These are phyloP conservation scores for Characodon lateralis DNA, from an alignment of 2,797 vertebrate genomes.

Conservation along the genomic window DNA sequence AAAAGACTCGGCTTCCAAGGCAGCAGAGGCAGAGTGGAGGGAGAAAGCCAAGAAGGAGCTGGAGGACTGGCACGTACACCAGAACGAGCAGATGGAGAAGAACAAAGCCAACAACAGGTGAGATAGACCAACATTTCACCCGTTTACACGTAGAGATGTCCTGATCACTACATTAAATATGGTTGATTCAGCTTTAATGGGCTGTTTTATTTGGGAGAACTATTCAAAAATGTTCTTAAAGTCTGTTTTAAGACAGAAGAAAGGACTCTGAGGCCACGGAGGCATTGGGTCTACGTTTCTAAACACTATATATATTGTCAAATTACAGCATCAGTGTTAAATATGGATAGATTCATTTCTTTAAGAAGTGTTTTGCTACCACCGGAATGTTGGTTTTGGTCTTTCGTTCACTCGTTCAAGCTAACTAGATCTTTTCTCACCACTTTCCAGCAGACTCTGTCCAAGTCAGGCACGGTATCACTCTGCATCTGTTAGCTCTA, in stretches of 20 bases:
- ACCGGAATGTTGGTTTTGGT: neutral
- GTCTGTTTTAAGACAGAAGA: neutral
- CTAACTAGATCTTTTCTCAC: constrained; percentile 68
- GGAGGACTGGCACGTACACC: constrained; percentile 96
- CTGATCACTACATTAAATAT: too few relatives aligned
- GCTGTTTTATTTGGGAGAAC: neutral
- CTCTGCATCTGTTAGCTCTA: constrained; percentile 65
- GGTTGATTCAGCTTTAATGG: neutral
- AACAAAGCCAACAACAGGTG: constrained; percentile 97
- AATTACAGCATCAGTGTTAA: too few relatives aligned
- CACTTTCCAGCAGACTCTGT: constrained; percentile 80
- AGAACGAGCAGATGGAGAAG: constrained; percentile 96
- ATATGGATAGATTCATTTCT: too few relatives aligned
- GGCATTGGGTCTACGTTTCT: too few relatives aligned
- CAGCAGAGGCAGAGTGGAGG: constrained; percentile 92
- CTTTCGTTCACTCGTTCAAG: constrained; percentile 29
- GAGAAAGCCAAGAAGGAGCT: constrained; percentile 96
- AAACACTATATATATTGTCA: too few relatives aligned
- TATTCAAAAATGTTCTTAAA: too few relatives aligned
- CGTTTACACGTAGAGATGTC: neutral
- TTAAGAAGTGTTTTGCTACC: neutral
- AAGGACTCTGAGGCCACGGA: too few relatives aligned
- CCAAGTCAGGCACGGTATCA: constrained; percentile 81
- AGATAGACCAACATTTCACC: neutral
- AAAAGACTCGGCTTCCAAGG: constrained; percentile 91